Evolutionary conservation across 2,113 vertebrate genomes (phyloP).

Genomic region (Pristiophorus japonicus): DNA sequence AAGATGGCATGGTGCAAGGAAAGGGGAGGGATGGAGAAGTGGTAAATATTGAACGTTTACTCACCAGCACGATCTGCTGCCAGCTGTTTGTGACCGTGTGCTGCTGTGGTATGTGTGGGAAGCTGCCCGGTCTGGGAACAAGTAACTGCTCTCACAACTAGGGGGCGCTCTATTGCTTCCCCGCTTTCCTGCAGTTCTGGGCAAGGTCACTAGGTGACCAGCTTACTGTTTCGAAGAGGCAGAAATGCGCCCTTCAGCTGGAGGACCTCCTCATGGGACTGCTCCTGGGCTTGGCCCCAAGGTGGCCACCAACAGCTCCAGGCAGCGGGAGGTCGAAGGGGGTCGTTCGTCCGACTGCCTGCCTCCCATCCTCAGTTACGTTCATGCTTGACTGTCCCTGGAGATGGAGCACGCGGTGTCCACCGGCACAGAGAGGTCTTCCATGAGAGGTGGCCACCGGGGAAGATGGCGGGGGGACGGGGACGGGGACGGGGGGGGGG

Average conservation of each 20-base stretch:
- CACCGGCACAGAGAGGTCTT: too few species aligned
- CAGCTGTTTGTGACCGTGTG: neutral
- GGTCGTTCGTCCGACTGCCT: too few species aligned
- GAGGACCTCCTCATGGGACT: too few species aligned
- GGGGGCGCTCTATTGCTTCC: neutral
- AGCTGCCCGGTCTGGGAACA: neutral
- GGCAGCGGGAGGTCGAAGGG: too few species aligned
- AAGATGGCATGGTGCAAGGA: neutral
- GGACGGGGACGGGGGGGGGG: too few species aligned
- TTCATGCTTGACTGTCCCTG: too few species aligned
- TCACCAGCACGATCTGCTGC: neutral
- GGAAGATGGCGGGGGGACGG: too few species aligned
- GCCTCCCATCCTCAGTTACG: too few species aligned
- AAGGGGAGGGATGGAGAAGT: neutral
- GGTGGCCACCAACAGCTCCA: too few species aligned
- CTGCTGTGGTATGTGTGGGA: neutral
- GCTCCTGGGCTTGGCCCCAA: too few species aligned
- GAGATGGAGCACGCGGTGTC: too few species aligned
- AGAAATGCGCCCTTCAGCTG: neutral
- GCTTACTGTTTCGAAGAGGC: neutral
- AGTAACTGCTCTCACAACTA: neutral
- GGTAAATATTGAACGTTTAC: neutral
- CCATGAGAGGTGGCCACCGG: too few species aligned
- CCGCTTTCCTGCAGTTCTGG: neutral
- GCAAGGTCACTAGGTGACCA: neutral